phyloP scores from a whole-genome alignment of 2,888 invertebrate genomes.

The Ornithoptera priamus region DNA sequence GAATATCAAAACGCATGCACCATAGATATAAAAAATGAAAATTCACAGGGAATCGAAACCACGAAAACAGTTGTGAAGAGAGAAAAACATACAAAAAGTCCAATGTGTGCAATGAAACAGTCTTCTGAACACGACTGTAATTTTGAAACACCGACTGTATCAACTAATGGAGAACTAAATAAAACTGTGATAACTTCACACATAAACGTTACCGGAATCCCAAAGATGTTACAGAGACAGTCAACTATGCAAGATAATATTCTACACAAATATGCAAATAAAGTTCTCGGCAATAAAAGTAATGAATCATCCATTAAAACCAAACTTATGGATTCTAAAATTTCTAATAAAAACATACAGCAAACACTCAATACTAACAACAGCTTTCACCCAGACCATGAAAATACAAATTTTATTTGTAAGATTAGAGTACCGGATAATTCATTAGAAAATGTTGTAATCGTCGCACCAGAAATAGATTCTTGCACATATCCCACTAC shows the following conservation, averaged over 20 bases:
- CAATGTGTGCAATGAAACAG: background rate
- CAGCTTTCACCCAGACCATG: slow-evolving; percentile 8
- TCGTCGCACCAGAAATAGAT: slow-evolving; percentile 51
- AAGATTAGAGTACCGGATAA: slow-evolving; percentile 42
- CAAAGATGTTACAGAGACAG: background rate
- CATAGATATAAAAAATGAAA: background rate
- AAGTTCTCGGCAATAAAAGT: background rate
- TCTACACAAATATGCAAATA: background rate
- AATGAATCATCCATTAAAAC: background rate
- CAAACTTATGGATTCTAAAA: slow-evolving; percentile 4
- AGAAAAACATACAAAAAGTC: background rate
- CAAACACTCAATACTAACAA: slow-evolving; percentile 5
- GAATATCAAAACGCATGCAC: slow-evolving; percentile 3
- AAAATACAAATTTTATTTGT: slow-evolving; percentile 33
- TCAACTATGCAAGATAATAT: background rate
- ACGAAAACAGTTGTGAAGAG: background rate
- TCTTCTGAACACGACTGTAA: background rate
- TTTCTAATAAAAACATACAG: slow-evolving; percentile 1
- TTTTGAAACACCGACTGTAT: background rate
- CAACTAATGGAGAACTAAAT: background rate
- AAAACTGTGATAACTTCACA: background rate
- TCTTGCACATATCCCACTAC: slow-evolving; percentile 49
- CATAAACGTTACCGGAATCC: background rate
- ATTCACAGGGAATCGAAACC: slow-evolving; percentile 4
- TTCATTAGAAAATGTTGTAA: slow-evolving; percentile 49